A percentile compares a stretch with the other conserved stretches of the same genome.
Conservation (phyloP, 2,888 invertebrate genomes). For the Caenorhabditis uteleia region DNA sequence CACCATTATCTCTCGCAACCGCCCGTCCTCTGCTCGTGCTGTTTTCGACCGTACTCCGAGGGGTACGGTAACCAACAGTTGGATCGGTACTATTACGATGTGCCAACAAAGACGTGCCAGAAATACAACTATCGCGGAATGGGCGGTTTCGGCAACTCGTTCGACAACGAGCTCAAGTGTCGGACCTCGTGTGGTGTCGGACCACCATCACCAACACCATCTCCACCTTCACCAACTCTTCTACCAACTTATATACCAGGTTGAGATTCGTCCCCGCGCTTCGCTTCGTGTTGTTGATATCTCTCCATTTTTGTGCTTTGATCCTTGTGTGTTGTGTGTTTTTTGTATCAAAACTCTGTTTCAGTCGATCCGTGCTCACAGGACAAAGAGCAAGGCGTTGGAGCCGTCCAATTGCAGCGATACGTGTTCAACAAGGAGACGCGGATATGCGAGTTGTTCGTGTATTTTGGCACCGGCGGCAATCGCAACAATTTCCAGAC, state of each 20-base stretch:
- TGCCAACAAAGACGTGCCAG: conserved; percentile 45
- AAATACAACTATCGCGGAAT: conserved; percentile 60
- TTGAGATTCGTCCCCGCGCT: neutral
- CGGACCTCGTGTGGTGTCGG: conserved; percentile 24
- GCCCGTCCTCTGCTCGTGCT: conserved; percentile 43
- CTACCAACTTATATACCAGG: conserved; percentile 4
- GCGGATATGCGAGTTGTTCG: conserved; percentile 63
- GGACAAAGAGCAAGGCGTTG: conserved; percentile 63
- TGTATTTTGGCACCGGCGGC: conserved; percentile 66
- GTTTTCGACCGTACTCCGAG: conserved; percentile 54
- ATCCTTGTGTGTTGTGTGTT: neutral
- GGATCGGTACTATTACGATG: conserved; percentile 60
- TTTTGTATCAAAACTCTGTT: conserved; percentile 42
- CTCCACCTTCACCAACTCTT: neutral
- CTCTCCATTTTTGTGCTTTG: neutral
- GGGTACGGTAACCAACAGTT: conserved; percentile 57
- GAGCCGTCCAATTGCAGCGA: conserved; percentile 58
- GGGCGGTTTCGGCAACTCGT: conserved; percentile 60
- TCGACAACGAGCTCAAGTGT: conserved; percentile 57
- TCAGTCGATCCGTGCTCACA: conserved; percentile 67
- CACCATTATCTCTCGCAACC: conserved; percentile 30
- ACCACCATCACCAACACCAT: conserved; percentile 4
- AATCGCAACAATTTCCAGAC: conserved; percentile 68
- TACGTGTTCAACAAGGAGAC: conserved; percentile 63
- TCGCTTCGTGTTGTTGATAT: neutral